Base-by-base conservation (phyloP, 2,113 vertebrate species). In the Thunnus maccoyii region DNA sequence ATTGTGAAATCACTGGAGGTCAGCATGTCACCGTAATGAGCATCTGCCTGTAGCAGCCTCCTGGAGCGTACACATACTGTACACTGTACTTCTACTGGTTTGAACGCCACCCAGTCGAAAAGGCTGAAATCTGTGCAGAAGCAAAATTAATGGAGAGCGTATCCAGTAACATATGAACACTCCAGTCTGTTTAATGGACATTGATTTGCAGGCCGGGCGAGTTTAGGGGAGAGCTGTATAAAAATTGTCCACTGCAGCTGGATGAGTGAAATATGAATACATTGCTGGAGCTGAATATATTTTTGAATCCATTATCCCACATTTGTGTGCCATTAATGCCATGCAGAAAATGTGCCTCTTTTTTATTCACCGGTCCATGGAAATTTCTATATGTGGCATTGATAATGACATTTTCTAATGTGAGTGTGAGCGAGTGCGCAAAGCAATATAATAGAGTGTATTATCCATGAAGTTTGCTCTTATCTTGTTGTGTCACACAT, bases 171-270 rank as follows among this genome's bases (percentile, higher is more conserved):
- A 89, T 76, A 81, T 63, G 76, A 84, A 87, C 30, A 71, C 83
- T 84, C 75, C 14, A 63, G 79, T 89, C 61, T 12, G 51, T 77
- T 80, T 92, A 92, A 93, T 93, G 87, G 91, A 89, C 88, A 94
- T 93, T 91, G 94, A 93, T 94, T 91, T 87, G 83, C 70, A 86
- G 83, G 73, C 80, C 18, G 78, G 64, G 73, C 30, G 51, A 89
- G 77, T 79, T 68, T 72, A 84, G 73, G 52, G 64, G 73, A 85
- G 78, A 86, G 82, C 58, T 36, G 78, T 72, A 70, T 86, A 78
- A 89, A 54, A 89, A 88, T 76, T 68, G 72, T 75, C 80, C 71
- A 67, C 32, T 44, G 41, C 47, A 55, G 56, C 76, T 77, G 58
- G 27, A 84, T 74, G 89, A 85, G 77, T 82, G 89, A 89, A 92